phyloP scores from a whole-genome alignment of 1,140 invertebrate genomes.

The Campoletis sonorensis region DNA sequence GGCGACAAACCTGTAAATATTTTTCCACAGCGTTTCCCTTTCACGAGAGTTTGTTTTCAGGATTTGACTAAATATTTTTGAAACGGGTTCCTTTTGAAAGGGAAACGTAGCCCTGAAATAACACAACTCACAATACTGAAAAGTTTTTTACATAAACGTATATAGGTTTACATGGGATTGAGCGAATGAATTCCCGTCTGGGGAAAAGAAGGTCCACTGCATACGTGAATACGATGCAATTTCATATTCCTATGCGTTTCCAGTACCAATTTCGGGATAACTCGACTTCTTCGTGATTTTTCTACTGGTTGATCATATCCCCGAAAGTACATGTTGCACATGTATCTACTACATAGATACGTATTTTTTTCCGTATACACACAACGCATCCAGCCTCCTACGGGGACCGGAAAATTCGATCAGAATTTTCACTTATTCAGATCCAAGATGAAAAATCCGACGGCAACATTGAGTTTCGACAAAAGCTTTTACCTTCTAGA shows the following conservation, averaged over 20 bases:
- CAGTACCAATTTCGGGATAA: slow-evolving; percentile 39
- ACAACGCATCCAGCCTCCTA: neutral
- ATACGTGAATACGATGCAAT: slow-evolving; percentile 40
- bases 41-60: too few relatives aligned
- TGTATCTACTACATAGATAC: neutral
- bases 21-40: too few relatives aligned
- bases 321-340: neutral
- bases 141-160: neutral
- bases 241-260: slow-evolving; percentile 37
- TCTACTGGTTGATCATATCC: slow-evolving; percentile 9
- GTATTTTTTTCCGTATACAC: slow-evolving; percentile 17
- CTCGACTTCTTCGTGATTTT: neutral
- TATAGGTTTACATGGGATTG: neutral
- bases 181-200: slow-evolving; percentile 10
- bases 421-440: slow-evolving; percentile 1
- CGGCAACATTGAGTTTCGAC: slow-evolving; percentile 10
- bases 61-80: too few relatives aligned
- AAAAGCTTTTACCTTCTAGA: slow-evolving; percentile 3
- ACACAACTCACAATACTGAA: too few relatives aligned
- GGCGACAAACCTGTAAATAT: too few relatives aligned
- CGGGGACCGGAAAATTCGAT: neutral
- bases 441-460: slow-evolving; percentile 18
- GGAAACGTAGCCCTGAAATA: too few relatives aligned
- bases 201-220: neutral
- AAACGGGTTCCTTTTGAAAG: too few relatives aligned